phyloP scores from a whole-genome alignment of 35 echinoderm and acorn worm species.

The Anneissia japonica region DNA sequence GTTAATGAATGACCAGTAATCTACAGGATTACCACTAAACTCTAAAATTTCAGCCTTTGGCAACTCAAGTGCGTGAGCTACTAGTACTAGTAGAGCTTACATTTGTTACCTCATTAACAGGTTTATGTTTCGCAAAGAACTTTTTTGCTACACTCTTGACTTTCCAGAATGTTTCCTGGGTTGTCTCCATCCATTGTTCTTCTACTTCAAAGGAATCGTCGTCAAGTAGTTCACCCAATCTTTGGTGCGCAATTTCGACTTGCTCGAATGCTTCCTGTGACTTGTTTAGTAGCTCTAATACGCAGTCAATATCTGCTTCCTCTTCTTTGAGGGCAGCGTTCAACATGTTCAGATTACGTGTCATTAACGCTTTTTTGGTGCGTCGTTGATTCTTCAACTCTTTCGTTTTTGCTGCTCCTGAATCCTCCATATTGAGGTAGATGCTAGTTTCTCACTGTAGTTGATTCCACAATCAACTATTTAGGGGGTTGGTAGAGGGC shows the following conservation, averaged over 20 bases:
- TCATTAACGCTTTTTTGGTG: neutral
- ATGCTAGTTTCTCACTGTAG: neutral
- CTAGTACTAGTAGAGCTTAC: neutral
- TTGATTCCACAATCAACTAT: too few relatives aligned
- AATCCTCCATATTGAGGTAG: neutral
- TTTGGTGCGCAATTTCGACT: too few relatives aligned
- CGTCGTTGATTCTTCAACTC: neutral
- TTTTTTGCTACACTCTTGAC: neutral
- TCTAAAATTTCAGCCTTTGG: slow-evolving; percentile 14
- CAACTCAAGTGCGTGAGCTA: neutral
- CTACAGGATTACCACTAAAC: slow-evolving; percentile 3
- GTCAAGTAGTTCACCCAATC: neutral
- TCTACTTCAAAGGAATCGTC: neutral
- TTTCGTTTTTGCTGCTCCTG: neutral
- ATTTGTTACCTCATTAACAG: neutral
- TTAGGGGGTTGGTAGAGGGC: too few relatives aligned
- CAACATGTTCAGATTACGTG: too few relatives aligned
- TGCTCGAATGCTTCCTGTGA: too few relatives aligned
- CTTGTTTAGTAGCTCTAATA: too few relatives aligned
- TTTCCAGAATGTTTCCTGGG: neutral
- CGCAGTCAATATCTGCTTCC: too few relatives aligned
- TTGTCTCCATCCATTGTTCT: neutral
- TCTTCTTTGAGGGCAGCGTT: too few relatives aligned
- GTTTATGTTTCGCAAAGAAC: neutral
- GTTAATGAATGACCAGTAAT: slow-evolving; percentile 15